These are phyloP conservation scores for Porphyrio hochstetteri DNA, from an alignment of 2,113 vertebrate genomes.

Conservation along the genomic window DNA sequence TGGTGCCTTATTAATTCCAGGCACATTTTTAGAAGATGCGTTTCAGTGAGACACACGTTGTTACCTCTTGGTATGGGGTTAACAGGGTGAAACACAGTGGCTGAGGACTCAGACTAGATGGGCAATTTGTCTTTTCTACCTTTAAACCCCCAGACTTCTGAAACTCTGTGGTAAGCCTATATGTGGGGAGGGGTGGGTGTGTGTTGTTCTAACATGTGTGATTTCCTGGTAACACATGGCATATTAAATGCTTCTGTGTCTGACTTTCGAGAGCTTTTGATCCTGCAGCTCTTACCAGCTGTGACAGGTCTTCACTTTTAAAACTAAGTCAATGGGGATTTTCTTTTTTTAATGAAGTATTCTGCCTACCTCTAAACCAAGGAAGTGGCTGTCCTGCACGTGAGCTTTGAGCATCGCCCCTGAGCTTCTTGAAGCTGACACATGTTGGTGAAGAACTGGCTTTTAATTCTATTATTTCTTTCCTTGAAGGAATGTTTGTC, in stretches of 20 bases:
- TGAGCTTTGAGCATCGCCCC: background rate
- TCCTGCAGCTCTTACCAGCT: background rate
- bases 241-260: background rate
- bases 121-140: background rate
- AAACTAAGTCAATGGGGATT: background rate
- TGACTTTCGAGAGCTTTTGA: background rate
- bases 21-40: background rate
- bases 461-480: slow-evolving; percentile 31
- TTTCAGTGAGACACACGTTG: background rate
- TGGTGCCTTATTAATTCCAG: background rate
- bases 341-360: background rate
- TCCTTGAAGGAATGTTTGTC: slow-evolving; percentile 78
- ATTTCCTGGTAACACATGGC: background rate
- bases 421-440: background rate
- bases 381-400: background rate
- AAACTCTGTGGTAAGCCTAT: background rate
- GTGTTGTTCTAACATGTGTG: background rate
- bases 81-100: background rate
- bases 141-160: background rate
- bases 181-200: background rate
- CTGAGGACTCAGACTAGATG: background rate
- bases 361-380: background rate
- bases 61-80: background rate
- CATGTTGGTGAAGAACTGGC: background rate
- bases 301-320: background rate